Evolutionary conservation across 1,140 invertebrate genomes (phyloP), one percentile per base, ranked within the genome.

Genomic region (Zaprionus ghesquierei): DNA sequence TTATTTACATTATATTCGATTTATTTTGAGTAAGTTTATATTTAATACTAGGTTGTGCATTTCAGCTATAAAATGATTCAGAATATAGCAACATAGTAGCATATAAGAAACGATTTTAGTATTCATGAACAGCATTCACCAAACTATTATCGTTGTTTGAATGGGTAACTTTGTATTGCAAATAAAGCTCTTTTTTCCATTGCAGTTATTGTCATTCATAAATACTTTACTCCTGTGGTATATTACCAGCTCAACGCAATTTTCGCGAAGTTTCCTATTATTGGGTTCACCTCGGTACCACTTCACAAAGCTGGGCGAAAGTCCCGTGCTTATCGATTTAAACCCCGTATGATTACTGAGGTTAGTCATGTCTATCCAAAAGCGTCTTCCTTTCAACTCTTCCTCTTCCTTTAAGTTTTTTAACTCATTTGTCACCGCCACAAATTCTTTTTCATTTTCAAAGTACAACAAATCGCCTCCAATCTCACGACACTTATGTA

Each of bases 141-240:
- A 63, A 12, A 55, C 50, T 5, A 55, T 51, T 41, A 70, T 41
- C 3, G 49, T 64, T 9, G 25, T 25, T 64, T 64, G 60, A 0
- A 3, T 8, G 0, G 69, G 69, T 1, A 50, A 3, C 13, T 58
- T 64, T 31, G 44, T 23, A 15, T 56, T 25, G 15, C 68, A 69
- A 15, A 69, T 63, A 31, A 55, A 63, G 6, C 10, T 9, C 18
- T 51, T 62, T 0, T 0, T 3, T 0, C 3, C 1, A 13, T 0
- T 0, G 15, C 66, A 69, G 2, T 35, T 3, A 8, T 9, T 63
- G 51, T 69, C 66, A 12, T 69, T 69, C 62, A 69, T 69, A 13
- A 3, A 22, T 5, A 22, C 41, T 10, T 3, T 27, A 10, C 1
- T 13, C 1, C 2, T 4, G 4, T n/a, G n/a, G n/a, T 33, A 20